Conservation (phyloP, 1,140 invertebrate genomes). For the Lasioglossum albipes region DNA sequence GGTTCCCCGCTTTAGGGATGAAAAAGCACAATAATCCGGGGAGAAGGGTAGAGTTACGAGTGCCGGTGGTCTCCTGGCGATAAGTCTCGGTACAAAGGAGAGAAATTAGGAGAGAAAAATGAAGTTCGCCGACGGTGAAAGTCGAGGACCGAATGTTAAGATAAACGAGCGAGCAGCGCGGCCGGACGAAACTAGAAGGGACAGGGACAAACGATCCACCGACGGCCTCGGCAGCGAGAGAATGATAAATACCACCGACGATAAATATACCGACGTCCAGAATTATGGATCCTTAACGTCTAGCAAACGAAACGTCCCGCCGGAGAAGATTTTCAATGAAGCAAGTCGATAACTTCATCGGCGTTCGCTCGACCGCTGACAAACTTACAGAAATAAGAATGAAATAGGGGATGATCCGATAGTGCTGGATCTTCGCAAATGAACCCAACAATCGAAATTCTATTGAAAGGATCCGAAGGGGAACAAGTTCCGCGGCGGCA, state of each 20-base stretch:
- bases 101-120: slow-evolving; percentile 3
- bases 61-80: not conserved
- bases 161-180: slow-evolving; percentile 42
- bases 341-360: not conserved
- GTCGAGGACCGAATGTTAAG: slow-evolving; percentile 36
- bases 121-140: slow-evolving; percentile 11
- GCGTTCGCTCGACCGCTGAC: too few relatives aligned
- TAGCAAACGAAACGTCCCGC: not conserved
- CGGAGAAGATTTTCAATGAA: not conserved
- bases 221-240: slow-evolving; percentile 27
- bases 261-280: slow-evolving; percentile 25
- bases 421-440: not conserved
- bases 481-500: not conserved
- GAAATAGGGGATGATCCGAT: not conserved
- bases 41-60: not conserved
- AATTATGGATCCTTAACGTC: not conserved
- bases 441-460: not conserved
- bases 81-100: slow-evolving; percentile 38
- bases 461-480: not conserved
- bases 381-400: not conserved
- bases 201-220: slow-evolving; percentile 16
- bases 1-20: not conserved
- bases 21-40: not conserved
- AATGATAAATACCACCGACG: slow-evolving; percentile 43
- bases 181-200: slow-evolving; percentile 12